phyloP scores from a whole-genome alignment of 2,888 invertebrate genomes.

The Thysanoteuthis rhombus region DNA sequence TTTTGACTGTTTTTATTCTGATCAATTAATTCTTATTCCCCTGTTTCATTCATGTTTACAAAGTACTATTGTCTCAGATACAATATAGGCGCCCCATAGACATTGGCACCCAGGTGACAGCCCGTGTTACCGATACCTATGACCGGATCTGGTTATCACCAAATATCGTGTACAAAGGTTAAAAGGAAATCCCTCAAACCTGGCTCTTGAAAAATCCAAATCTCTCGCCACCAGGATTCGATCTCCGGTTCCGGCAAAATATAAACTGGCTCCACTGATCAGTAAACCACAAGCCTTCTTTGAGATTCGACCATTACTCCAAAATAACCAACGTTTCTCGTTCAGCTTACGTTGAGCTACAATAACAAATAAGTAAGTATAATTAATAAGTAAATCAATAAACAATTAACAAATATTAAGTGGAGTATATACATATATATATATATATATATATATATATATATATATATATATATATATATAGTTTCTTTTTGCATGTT shows the following conservation, averaged over 20 bases:
- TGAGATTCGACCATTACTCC: constrained; percentile 61
- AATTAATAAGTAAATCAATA: background rate
- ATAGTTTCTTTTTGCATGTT: background rate
- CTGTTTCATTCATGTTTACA: no score
- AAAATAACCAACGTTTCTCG: constrained; percentile 51
- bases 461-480: no score
- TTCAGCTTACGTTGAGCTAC: constrained; percentile 46
- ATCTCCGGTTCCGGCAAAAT: constrained; percentile 62
- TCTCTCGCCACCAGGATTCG: constrained; percentile 61
- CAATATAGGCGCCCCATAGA: no score
- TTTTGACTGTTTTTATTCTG: no score
- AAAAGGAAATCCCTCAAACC: constrained; percentile 50
- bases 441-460: background rate
- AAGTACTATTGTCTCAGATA: no score
- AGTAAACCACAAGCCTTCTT: constrained; percentile 59
- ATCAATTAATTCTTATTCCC: no score
- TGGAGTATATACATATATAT: background rate
- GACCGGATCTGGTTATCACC: no score
- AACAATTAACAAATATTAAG: background rate
- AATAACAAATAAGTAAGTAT: constrained; percentile 19
- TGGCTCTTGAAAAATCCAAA: constrained; percentile 63
- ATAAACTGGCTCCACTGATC: constrained; percentile 59
- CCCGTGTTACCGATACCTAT: no score
- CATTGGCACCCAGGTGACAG: no score
- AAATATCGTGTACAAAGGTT: background rate